These are phyloP conservation scores for Eufriesea mexicana DNA, from an alignment of 1,140 invertebrate species.

Conservation along the genomic window DNA sequence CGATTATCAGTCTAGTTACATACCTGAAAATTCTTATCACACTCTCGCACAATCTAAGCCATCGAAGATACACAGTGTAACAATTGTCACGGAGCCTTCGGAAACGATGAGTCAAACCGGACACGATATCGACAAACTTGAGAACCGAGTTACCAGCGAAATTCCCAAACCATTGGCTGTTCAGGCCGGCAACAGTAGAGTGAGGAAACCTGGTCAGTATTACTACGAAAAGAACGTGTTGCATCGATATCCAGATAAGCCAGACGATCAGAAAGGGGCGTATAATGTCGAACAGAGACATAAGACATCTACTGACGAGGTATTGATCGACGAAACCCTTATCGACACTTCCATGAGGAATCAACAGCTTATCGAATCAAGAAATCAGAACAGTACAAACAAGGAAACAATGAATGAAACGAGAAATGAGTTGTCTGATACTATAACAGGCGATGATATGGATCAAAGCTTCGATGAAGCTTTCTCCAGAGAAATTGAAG, in stretches of 20 bases:
- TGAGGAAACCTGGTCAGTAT: constrained; percentile 75
- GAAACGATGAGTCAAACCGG: constrained; percentile 24
- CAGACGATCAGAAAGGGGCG: constrained; percentile 50
- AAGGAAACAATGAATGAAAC: not conserved
- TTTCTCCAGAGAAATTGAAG: constrained; percentile 1
- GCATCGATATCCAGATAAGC: constrained; percentile 80
- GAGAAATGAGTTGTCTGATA: not conserved
- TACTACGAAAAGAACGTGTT: constrained; percentile 84
- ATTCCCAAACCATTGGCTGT: constrained; percentile 52
- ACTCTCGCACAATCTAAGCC: constrained; percentile 4
- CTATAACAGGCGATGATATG: not conserved
- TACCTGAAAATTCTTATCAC: constrained; percentile 1
- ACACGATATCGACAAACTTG: constrained; percentile 9
- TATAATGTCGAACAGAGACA: constrained; percentile 2
- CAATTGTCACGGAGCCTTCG: constrained; percentile 43
- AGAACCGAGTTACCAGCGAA: constrained; percentile 37
- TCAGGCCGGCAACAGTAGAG: not conserved
- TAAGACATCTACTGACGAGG: not conserved
- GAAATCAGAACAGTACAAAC: not conserved
- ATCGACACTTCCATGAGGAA: not conserved
- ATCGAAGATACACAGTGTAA: constrained; percentile 55
- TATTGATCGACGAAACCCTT: not conserved
- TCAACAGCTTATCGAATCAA: not conserved
- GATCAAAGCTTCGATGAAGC: not conserved
- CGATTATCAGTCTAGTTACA: not conserved